Percentiles rank a stretch among this genome's conserved stretches.
Evolutionary conservation across 1,140 invertebrate genomes (phyloP).

Genomic region (Linepithema humile): DNA sequence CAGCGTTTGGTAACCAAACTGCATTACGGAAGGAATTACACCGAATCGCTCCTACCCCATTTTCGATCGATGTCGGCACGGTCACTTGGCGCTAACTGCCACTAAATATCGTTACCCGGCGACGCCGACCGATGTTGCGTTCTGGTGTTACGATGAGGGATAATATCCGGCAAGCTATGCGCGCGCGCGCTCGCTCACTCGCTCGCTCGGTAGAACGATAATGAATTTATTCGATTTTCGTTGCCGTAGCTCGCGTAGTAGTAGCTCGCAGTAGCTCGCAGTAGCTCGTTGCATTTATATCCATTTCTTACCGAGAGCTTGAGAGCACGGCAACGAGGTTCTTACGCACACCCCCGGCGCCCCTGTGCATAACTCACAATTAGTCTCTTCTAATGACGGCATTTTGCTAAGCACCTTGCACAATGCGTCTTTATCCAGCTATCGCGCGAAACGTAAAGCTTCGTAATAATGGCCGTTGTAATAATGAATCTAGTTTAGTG

Average conservation of each 20-base stretch:
- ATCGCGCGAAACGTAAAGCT: slow-evolving; percentile 41
- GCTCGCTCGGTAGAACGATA: slow-evolving; percentile 36
- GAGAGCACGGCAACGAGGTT: slow-evolving; percentile 57
- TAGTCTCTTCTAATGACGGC: slow-evolving; percentile 71
- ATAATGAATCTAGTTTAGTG: slow-evolving; percentile 43
- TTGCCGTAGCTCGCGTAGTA: background rate
- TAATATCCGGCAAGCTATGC: slow-evolving; percentile 50
- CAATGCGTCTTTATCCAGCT: slow-evolving; percentile 51
- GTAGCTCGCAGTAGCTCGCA: background rate
- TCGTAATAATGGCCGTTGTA: slow-evolving; percentile 35
- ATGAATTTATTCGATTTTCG: slow-evolving; percentile 56
- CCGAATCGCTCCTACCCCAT: slow-evolving; percentile 42
- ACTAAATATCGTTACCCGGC: slow-evolving; percentile 50
- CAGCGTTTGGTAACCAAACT: slow-evolving; percentile 44
- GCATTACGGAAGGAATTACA: slow-evolving; percentile 58
- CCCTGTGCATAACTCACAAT: slow-evolving; percentile 71
- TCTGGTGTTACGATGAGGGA: slow-evolving; percentile 46
- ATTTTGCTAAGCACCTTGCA: slow-evolving; percentile 48
- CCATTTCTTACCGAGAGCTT: slow-evolving; percentile 1
- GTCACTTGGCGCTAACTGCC: slow-evolving; percentile 56
- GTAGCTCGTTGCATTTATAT: slow-evolving; percentile 35
- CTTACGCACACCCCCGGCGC: slow-evolving; percentile 41
- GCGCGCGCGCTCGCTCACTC: slow-evolving; percentile 37
- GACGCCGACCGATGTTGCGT: slow-evolving; percentile 31
- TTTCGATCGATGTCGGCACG: slow-evolving; percentile 58